phyloP scores from a whole-genome alignment of 2,888 invertebrate species.

The Stenodera caucasica region DNA sequence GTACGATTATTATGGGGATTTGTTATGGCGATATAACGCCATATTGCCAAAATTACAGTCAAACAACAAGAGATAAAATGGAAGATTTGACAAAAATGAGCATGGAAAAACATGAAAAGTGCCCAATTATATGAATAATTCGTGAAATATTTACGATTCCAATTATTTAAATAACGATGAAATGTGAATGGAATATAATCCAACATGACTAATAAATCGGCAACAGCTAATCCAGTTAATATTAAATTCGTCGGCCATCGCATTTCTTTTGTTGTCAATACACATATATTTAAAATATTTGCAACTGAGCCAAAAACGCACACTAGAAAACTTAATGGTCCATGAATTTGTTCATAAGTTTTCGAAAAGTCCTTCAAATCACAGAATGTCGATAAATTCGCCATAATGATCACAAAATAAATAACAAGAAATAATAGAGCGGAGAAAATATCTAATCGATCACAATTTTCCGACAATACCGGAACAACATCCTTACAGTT shows the following conservation, averaged over 20 bases:
- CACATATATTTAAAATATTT: slow-evolving; percentile 89
- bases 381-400: slow-evolving; percentile 39
- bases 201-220: slow-evolving; percentile 92
- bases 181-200: slow-evolving; percentile 87
- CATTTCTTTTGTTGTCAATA: slow-evolving; percentile 89
- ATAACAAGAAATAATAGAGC: neutral
- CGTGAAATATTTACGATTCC: slow-evolving; percentile 58
- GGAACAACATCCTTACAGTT: too few species aligned
- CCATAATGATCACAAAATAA: slow-evolving; percentile 8
- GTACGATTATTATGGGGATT: slow-evolving; percentile 78
- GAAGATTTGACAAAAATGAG: slow-evolving; percentile 84
- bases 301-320: slow-evolving; percentile 89
- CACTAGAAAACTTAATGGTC: slow-evolving; percentile 81
- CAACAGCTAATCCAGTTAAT: slow-evolving; percentile 85
- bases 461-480: neutral
- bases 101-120: slow-evolving; percentile 85
- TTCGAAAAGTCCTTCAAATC: slow-evolving; percentile 64
- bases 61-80: slow-evolving; percentile 93
- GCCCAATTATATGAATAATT: slow-evolving; percentile 74
- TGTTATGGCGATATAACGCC: slow-evolving; percentile 86
- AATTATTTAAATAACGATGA: slow-evolving; percentile 73
- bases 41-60: slow-evolving; percentile 89
- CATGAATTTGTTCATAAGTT: slow-evolving; percentile 75
- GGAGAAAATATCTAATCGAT: neutral
- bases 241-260: slow-evolving; percentile 89